Percentiles rank a stretch among this genome's conserved stretches.
These are phyloP conservation scores for Drosophila testacea DNA, from an alignment of 2,888 invertebrate species.

Conservation along the genomic window DNA sequence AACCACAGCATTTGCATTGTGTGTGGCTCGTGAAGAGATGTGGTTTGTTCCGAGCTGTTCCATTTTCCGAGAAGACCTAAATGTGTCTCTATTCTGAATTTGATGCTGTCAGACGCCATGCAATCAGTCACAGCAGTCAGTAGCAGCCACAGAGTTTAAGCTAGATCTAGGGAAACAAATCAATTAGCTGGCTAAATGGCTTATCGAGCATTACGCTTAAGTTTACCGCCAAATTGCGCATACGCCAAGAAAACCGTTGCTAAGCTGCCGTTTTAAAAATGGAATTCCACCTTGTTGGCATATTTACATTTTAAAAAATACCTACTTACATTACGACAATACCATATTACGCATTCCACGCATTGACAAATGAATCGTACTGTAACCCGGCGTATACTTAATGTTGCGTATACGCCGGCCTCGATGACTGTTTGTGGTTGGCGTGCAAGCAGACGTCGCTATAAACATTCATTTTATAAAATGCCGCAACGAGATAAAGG, in stretches of 20 bases:
- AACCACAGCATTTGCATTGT: constrained; percentile 45
- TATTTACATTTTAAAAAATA: constrained; percentile 14
- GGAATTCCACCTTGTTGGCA: constrained; percentile 3
- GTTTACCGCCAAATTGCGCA: constrained; percentile 27
- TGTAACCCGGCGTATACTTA: constrained; percentile 22
- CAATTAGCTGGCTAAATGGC: constrained; percentile 60
- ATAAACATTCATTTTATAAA: constrained; percentile 42
- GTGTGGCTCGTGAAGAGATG: constrained; percentile 18
- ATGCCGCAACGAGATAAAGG: constrained; percentile 34
- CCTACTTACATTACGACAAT: constrained; percentile 37
- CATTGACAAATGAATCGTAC: constrained; percentile 48
- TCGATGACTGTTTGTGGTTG: background rate
- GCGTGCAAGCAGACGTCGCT: constrained; percentile 25
- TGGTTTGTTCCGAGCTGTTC: constrained; percentile 36
- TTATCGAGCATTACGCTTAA: constrained; percentile 47
- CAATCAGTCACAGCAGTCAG: constrained; percentile 54
- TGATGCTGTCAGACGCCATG: constrained; percentile 49
- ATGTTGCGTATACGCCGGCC: constrained; percentile 8
- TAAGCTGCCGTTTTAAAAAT: constrained; percentile 21
- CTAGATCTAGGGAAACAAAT: constrained; percentile 43
- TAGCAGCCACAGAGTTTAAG: constrained; percentile 9
- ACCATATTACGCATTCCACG: constrained; percentile 22
- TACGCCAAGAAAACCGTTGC: constrained; percentile 21
- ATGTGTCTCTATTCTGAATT: constrained; percentile 46
- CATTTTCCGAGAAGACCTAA: constrained; percentile 54